Conservation (phyloP, 2,113 vertebrate species). For the Galeopterus variegatus region DNA sequence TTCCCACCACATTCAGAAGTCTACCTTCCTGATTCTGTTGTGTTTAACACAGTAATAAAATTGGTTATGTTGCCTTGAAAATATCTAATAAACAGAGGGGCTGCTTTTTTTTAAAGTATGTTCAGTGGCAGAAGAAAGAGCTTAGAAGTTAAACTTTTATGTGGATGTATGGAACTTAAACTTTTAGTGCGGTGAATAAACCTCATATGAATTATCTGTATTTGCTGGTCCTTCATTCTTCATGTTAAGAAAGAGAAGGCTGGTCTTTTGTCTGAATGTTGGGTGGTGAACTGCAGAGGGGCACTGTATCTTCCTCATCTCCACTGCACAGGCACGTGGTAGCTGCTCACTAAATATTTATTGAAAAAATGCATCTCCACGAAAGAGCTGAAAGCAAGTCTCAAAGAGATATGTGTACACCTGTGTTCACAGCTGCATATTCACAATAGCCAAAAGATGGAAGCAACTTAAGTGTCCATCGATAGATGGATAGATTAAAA, state of each 20-base stretch:
- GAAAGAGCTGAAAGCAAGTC: background rate
- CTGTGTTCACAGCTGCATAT: background rate
- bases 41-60: background rate
- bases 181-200: background rate
- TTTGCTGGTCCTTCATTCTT: background rate
- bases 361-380: background rate
- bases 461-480: rapidly evolving
- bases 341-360: background rate
- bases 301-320: background rate
- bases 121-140: background rate
- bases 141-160: background rate
- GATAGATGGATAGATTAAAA: too few species aligned
- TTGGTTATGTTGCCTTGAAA: background rate
- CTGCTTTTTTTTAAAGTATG: background rate
- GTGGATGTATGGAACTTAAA: too few species aligned
- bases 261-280: background rate
- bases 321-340: too few species aligned
- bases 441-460: background rate
- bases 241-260: background rate
- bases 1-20: background rate
- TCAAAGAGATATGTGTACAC: background rate
- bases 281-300: background rate
- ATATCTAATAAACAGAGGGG: background rate
- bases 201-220: background rate
- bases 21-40: background rate